Conservation (phyloP, 2,113 vertebrate genomes). For the Macaca mulatta region DNA sequence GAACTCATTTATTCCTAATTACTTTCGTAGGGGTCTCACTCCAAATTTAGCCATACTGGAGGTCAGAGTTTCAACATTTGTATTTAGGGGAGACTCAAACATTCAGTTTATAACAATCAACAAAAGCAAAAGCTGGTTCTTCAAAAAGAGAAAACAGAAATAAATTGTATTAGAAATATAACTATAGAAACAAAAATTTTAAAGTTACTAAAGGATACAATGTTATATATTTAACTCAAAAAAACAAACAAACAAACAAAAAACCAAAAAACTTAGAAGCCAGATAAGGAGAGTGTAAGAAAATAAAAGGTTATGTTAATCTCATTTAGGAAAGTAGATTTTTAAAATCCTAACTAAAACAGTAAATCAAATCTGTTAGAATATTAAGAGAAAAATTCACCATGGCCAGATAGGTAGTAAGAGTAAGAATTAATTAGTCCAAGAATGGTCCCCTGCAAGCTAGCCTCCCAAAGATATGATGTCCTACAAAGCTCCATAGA, state of each 20-base stretch:
- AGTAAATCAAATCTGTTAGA: neutral
- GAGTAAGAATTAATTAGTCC: neutral
- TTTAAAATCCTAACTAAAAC: neutral
- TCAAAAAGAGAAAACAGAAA: conserved; percentile 7
- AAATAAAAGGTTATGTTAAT: neutral
- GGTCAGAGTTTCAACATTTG: neutral
- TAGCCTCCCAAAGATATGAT: neutral
- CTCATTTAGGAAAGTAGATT: neutral
- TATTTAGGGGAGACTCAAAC: neutral
- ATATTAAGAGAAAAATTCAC: conserved; percentile 5
- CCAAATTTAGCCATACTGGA: neutral
- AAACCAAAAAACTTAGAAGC: neutral
- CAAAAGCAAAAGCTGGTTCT: neutral
- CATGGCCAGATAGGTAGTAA: neutral
- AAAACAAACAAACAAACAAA: too few relatives aligned
- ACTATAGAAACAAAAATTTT: neutral
- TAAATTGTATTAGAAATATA: neutral
- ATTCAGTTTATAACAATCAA: neutral
- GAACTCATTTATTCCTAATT: neutral
- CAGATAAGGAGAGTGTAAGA: neutral
- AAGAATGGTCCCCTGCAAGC: neutral
- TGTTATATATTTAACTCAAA: neutral
- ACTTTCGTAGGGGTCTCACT: neutral
- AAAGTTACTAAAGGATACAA: neutral
- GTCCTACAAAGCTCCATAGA: too few relatives aligned